These are phyloP conservation scores for Drosophila repletoides DNA, from an alignment of 1,140 invertebrate species.

Conservation along the genomic window DNA sequence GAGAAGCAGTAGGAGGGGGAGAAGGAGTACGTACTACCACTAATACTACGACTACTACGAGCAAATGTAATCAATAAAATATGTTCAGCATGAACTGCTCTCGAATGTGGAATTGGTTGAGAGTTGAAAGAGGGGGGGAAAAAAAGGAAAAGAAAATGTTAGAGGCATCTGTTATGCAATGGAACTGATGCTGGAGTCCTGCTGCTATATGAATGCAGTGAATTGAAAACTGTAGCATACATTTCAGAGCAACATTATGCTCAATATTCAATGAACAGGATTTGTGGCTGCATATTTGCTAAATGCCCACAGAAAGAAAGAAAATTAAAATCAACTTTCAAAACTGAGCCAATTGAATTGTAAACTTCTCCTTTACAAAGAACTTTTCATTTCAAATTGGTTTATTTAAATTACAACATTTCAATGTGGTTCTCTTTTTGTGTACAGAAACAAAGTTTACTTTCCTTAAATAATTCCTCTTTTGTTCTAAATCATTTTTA, in stretches of 20 bases:
- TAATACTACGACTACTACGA: too few species aligned
- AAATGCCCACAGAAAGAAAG: background rate
- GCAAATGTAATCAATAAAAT: conserved; percentile 76
- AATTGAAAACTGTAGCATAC: conserved; percentile 14
- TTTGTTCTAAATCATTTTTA: too few species aligned
- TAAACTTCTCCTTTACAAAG: too few species aligned
- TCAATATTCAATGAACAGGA: background rate
- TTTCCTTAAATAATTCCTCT: too few species aligned
- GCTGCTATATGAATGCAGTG: conserved; percentile 11
- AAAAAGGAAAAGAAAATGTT: background rate
- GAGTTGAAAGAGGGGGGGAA: background rate
- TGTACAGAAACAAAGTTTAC: too few species aligned
- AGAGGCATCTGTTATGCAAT: conserved; percentile 21
- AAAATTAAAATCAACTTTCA: background rate
- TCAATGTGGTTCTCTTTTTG: too few species aligned
- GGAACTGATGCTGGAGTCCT: background rate
- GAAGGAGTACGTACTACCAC: conserved; percentile 16
- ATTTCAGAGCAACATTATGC: background rate
- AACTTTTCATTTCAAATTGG: too few species aligned
- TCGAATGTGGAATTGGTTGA: background rate
- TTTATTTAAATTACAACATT: too few species aligned
- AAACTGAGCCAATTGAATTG: background rate
- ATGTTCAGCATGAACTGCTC: conserved; percentile 65
- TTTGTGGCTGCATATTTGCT: background rate
- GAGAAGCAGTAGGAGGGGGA: background rate